Evolutionary conservation across 2,888 invertebrate genomes (phyloP).

Genomic region (Oegoconia quadripuncta): DNA sequence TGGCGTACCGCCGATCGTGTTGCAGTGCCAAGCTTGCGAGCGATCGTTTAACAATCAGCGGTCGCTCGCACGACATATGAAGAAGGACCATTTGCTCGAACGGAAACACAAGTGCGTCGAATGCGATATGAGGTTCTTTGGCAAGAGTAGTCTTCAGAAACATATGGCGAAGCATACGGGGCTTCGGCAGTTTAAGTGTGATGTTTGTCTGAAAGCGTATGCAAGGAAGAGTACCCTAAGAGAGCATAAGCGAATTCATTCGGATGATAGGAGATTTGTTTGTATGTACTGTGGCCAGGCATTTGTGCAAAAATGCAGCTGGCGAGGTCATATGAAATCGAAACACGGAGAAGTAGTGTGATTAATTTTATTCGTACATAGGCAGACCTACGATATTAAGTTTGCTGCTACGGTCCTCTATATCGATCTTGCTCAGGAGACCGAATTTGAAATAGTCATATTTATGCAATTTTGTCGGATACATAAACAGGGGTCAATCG

Average conservation of each 20-base stretch:
- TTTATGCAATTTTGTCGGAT: too few relatives aligned
- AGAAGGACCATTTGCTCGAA: constrained; percentile 59
- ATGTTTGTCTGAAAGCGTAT: constrained; percentile 48
- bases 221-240: constrained; percentile 39
- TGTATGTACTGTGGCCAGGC: constrained; percentile 28
- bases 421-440: too few relatives aligned
- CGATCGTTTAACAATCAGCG: constrained; percentile 42
- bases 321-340: constrained; percentile 55
- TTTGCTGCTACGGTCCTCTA: too few relatives aligned
- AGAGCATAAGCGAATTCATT: constrained; percentile 33
- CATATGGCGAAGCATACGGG: constrained; percentile 54
- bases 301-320: constrained; percentile 48
- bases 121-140: constrained; percentile 58
- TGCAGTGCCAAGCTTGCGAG: constrained; percentile 52
- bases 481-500: too few relatives aligned
- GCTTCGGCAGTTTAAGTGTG: constrained; percentile 42
- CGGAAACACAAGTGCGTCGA: constrained; percentile 56
- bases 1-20: constrained; percentile 34
- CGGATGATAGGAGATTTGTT: constrained; percentile 19
- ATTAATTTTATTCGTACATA: too few relatives aligned
- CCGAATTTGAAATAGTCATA: too few relatives aligned
- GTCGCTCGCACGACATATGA: constrained; percentile 41
- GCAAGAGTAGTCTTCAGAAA: constrained; percentile 30
- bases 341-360: constrained; percentile 31
- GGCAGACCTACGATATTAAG: too few relatives aligned